Evolutionary conservation across 2,888 invertebrate genomes (phyloP).

Genomic region (Sussaba pulchella): DNA sequence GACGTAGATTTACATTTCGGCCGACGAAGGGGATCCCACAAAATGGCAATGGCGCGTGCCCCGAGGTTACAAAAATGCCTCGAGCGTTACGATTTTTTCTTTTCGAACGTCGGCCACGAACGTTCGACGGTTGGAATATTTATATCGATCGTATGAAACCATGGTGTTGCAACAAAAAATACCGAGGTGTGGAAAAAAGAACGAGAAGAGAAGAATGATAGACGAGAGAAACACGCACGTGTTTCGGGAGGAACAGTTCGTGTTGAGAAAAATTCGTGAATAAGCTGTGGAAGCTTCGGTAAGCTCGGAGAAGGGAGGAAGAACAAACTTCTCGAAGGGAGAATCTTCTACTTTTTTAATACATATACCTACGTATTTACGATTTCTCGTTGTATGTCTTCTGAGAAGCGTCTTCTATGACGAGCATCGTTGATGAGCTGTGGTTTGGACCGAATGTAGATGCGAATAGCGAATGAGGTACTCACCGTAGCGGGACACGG

Average conservation of each 20-base stretch:
- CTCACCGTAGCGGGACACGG: conserved; percentile 80
- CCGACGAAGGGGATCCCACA: conserved; percentile 56
- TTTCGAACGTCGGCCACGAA: conserved; percentile 34
- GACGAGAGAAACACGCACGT: conserved; percentile 5
- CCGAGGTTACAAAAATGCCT: conserved; percentile 62
- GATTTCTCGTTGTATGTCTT: too few species aligned
- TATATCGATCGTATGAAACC: conserved; percentile 59
- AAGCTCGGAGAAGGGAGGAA: too few species aligned
- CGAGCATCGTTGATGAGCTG: too few species aligned
- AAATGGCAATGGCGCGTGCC: conserved; percentile 50
- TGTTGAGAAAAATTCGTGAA: conserved; percentile 25
- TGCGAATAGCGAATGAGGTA: conserved; percentile 51
- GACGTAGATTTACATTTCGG: conserved; percentile 77
- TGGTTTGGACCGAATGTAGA: too few species aligned
- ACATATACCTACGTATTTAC: too few species aligned
- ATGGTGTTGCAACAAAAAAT: conserved; percentile 48
- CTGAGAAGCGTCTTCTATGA: too few species aligned
- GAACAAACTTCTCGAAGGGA: too few species aligned
- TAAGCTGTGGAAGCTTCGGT: background rate
- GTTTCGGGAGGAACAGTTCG: conserved; percentile 25
- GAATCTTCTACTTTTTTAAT: too few species aligned
- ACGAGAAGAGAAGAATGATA: background rate
- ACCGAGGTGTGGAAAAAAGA: conserved; percentile 1
- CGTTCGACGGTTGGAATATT: conserved; percentile 29
- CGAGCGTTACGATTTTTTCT: conserved; percentile 48